These are phyloP conservation scores for Pristionchus pacificus DNA, from an alignment of 1,140 invertebrate genomes.

Conservation along the genomic window DNA sequence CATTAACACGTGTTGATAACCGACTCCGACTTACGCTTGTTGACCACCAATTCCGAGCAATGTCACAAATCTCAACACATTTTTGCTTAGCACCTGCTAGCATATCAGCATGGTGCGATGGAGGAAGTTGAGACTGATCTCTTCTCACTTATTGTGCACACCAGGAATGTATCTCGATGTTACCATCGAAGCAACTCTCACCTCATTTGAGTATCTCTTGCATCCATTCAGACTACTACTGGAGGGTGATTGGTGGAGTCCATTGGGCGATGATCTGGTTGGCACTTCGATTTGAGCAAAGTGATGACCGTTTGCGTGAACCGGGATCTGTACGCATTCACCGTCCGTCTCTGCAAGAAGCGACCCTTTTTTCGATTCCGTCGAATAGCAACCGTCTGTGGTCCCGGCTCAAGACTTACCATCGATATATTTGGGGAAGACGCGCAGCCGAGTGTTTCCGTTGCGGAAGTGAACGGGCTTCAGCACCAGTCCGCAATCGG, in stretches of 20 bases:
- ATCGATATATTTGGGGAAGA: slow-evolving; percentile 57
- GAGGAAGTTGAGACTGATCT: no score
- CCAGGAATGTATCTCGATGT: no score
- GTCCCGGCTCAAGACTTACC: slow-evolving; percentile 33
- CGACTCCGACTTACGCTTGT: no score
- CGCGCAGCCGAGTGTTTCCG: slow-evolving; percentile 51
- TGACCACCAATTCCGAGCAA: no score
- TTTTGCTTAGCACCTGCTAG: no score
- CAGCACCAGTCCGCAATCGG: slow-evolving; percentile 52
- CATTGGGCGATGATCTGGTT: neutral
- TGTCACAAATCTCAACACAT: no score
- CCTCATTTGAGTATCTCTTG: neutral
- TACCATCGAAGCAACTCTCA: no score
- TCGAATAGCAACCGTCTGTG: no score
- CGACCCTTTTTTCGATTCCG: no score
- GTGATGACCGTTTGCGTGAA: neutral
- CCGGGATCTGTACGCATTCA: neutral
- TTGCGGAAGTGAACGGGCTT: slow-evolving; percentile 57
- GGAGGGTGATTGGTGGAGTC: neutral
- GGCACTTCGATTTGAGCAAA: neutral
- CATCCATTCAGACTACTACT: neutral
- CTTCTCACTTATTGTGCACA: no score
- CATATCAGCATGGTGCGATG: no score
- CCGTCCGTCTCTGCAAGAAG: neutral
- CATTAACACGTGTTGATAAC: no score